phyloP scores from a whole-genome alignment of 2,888 invertebrate genomes.

The Frankliniella intonsa region DNA sequence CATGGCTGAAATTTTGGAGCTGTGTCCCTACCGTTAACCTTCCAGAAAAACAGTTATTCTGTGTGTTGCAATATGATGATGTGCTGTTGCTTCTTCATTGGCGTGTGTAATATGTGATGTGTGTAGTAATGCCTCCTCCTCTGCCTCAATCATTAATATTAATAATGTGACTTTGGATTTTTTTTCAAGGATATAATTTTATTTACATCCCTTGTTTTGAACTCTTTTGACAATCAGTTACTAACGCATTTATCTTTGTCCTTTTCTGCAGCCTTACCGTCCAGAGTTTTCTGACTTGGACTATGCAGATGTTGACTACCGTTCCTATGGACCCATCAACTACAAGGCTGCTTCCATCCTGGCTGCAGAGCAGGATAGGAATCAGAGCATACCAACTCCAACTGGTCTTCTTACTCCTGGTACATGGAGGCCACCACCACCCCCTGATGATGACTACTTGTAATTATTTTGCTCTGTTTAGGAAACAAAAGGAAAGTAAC shows the following conservation, averaged over 20 bases:
- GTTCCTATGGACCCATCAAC: constrained; percentile 86
- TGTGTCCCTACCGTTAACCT: too few species aligned
- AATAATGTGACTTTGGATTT: background rate
- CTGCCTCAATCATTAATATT: too few species aligned
- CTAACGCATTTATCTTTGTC: constrained; percentile 37
- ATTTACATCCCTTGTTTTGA: too few species aligned
- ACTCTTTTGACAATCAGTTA: too few species aligned
- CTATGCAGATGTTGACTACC: constrained; percentile 85
- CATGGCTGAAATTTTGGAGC: too few species aligned
- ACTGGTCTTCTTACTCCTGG: background rate
- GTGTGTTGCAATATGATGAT: too few species aligned
- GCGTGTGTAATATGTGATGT: too few species aligned
- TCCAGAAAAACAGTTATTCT: too few species aligned
- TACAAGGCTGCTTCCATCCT: constrained; percentile 84
- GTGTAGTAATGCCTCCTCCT: too few species aligned
- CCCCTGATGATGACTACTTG: constrained; percentile 2
- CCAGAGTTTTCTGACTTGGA: constrained; percentile 75
- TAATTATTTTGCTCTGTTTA: background rate
- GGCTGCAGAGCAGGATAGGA: constrained; percentile 47
- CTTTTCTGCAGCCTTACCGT: constrained; percentile 65
- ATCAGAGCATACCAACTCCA: background rate
- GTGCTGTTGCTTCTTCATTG: too few species aligned
- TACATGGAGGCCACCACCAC: background rate
- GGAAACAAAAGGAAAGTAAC: too few species aligned
- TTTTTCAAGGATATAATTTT: background rate